Evolutionary conservation across 2,888 invertebrate genomes (phyloP), one percentile per base, ranked within the genome.

Genomic region (Coenonympha arcania): DNA sequence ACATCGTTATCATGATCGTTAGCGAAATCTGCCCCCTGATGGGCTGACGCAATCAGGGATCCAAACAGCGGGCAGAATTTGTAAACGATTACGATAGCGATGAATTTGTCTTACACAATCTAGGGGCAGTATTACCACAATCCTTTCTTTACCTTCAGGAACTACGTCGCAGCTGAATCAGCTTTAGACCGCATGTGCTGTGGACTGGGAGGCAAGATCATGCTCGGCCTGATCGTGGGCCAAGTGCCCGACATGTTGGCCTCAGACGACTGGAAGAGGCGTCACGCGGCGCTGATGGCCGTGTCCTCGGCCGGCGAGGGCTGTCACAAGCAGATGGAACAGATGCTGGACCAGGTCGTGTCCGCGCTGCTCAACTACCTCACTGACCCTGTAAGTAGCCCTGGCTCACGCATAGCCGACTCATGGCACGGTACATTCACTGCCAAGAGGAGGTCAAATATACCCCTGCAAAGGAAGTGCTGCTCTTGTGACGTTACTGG

Each of bases 231-330:
- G 64, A 95, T 98, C 48, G 92, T 96, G 57, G 90, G 89, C 41
- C 92, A 91, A 66, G 91, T 99, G 57, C 95, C 97, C 0, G 88
- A 88, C 28, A 97, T 99, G 98, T 85, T 99, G 63, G 88, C 88
- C 39, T 93, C 92, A 58, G 88, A 90, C 8, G 92, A 95, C 68
- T 95, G 95, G 95, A 92, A 92, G 63, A 92, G 93, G 60, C 89
- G 95, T n/a, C 96, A 99, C 80, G 99, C 99, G 33, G 99, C 97
- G 2, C 89, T 99, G 28, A 99, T 99, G 98, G 99, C 99, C 0
- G 93, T 99, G 39, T 99, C 98, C 4, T 96, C 98, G 0, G 95
- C 98, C 52, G 99, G 99, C 3, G 99, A 99, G 87, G 99, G 99
- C 16, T 99, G 99, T 73, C 96, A 97, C 73, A 95, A 97, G 72